These are phyloP conservation scores for Cetoscarus ocellatus DNA, from an alignment of 2,797 vertebrate species.

Conservation along the genomic window DNA sequence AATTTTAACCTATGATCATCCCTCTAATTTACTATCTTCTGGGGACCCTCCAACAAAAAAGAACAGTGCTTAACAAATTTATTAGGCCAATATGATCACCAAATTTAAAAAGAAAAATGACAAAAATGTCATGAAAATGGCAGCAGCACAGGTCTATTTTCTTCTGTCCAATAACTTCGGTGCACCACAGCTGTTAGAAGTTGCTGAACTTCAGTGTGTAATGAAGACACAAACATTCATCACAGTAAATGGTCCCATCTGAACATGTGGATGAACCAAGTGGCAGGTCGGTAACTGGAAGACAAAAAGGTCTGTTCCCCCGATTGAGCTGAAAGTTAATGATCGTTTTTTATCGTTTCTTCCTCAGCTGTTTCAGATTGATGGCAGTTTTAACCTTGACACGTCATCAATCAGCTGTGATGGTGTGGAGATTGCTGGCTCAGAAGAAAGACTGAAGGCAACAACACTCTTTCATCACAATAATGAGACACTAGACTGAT, in stretches of 20 bases:
- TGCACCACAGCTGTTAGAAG: not conserved
- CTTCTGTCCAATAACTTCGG: no score
- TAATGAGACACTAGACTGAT: conserved; percentile 40
- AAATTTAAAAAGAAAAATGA: no score
- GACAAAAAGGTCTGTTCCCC: conserved; percentile 21
- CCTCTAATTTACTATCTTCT: no score
- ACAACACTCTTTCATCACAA: conserved; percentile 37
- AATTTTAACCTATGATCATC: no score
- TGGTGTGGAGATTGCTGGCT: conserved; percentile 30
- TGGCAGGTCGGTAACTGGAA: conserved; percentile 3
- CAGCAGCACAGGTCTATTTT: no score
- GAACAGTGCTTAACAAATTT: no score
- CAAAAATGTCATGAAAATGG: no score
- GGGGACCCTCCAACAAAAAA: no score
- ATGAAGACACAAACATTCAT: not conserved
- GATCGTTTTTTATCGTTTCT: conserved; percentile 34
- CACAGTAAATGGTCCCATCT: not conserved
- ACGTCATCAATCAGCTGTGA: conserved; percentile 49
- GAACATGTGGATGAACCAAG: not conserved
- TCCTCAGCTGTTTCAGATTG: conserved; percentile 37
- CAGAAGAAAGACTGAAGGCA: conserved; percentile 24
- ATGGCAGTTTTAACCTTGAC: conserved; percentile 39
- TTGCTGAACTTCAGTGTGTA: not conserved
- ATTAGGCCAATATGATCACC: no score
- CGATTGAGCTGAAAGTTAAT: conserved; percentile 31